Evolutionary conservation across 2,797 vertebrate genomes (phyloP), one percentile per base, ranked within the genome.

Genomic region (Taenioides sp.): DNA sequence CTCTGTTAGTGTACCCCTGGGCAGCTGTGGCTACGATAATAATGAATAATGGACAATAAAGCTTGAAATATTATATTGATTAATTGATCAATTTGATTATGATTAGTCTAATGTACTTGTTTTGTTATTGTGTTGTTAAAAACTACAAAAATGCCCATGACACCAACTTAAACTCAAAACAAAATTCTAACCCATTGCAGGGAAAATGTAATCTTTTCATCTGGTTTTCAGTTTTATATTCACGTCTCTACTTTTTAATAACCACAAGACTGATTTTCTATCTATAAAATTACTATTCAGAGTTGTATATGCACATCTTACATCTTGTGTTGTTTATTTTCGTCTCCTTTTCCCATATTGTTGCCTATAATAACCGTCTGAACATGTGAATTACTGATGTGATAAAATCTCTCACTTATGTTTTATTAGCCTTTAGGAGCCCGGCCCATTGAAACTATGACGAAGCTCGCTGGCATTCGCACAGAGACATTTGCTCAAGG

Each of bases 381-480:
- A 50, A 65, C 64, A 50, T 65, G 43, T 50, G 64, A 65, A 65
- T 65, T 50, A 65, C 47, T 25, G 43, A 27, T 10, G 23, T 23
- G 43, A 50, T 50, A 50, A 65, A 65, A 50, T 65, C 25, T 50
- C 47, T 50, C 64, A 28, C 25, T 34, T 14, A 59, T 64, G 73
- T 82, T 82, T 79, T 72, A 67, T 65, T 71, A 70, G 71, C 57
- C 31, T 69, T 72, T 64, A 60, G 74, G 65, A 64, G 64, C 17
- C 37, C 59, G 62, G 57, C 64, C 55, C 25, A 40, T 52, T 34
- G 7, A 75, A 80, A 68, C 31, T 47, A 74, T 69, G 75, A 62
- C 47, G 62, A 75, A 71, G 71, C 50, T 52, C 74, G 34, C 69
- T 43, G 28, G 68, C 62, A 76, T 79, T 83, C 64, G 27, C 62